Conservation (phyloP, 2,888 invertebrate genomes). For the Pseudococcus jackbeardsleyi region DNA sequence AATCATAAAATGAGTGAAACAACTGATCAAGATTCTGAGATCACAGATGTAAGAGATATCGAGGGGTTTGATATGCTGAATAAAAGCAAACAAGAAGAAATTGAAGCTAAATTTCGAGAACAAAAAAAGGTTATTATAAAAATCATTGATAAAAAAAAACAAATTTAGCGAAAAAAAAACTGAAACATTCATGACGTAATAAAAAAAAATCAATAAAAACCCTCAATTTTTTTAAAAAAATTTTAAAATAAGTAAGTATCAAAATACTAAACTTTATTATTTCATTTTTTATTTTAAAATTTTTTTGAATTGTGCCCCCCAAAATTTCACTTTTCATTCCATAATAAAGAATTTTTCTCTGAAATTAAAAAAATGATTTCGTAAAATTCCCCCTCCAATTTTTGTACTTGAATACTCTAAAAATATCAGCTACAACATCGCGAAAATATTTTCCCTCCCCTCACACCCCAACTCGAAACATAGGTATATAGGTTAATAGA, state of each 20-base stretch:
- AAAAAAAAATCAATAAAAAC: neutral
- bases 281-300: too few relatives aligned
- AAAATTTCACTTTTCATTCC: too few relatives aligned
- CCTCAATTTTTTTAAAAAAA: too few relatives aligned
- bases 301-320: too few relatives aligned
- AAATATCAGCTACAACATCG: too few relatives aligned
- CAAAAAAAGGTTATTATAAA: constrained; percentile 64
- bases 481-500: constrained; percentile 11
- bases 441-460: too few relatives aligned
- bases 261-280: too few relatives aligned
- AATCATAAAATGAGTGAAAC: constrained; percentile 47
- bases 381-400: too few relatives aligned
- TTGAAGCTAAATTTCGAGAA: constrained; percentile 65
- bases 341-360: too few relatives aligned
- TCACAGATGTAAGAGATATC: constrained; percentile 56
- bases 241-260: too few relatives aligned
- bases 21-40: constrained; percentile 54
- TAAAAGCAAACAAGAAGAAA: constrained; percentile 65
- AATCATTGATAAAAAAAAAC: neutral
- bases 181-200: neutral
- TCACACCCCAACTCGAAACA: neutral
- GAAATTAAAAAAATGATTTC: too few relatives aligned
- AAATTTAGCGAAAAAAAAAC: neutral
- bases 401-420: too few relatives aligned
- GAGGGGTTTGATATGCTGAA: constrained; percentile 65